Evolutionary conservation across 2,113 vertebrate species (phyloP), one percentile per base, ranked within the genome.

Genomic region (Gulo gulo): DNA sequence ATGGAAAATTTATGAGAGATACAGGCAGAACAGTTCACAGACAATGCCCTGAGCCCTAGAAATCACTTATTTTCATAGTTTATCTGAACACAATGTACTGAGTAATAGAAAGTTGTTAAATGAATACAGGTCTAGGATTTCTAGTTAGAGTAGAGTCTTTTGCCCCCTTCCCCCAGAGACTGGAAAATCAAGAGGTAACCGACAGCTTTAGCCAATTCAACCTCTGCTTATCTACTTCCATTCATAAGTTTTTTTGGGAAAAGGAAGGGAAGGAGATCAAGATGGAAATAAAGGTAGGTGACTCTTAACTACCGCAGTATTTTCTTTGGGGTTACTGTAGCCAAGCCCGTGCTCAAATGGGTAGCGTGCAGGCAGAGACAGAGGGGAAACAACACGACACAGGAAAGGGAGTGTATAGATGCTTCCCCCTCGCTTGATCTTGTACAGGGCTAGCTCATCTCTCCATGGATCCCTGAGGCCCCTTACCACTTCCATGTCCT

Each of bases 1-100:
- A 98, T 98, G 98, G 99, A 98, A 99, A 98, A 98, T 98, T 97
- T 96, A 98, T 6, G 69, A 91, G 96, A 97, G 97, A 97, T 76
- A 97, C 89, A 97, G 96, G 98, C 92, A 92, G 96, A 97, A 97
- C 94, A 93, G 98, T 98, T 98, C 97, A 97, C 74, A 97, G 98
- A 98, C 97, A 97, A 71, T 97, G 97, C 91, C 94, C 98, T 94
- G 29, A 94, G 92, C 95, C 86, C 97, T 97, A 98, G 98, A 98
- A 98, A 98, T 97, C 98, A 98, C 96, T 98, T 93, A 88, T 96
- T 98, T 97, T 97, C 98, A 98, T 88, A 96, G 95, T 98, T 98
- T 95, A 98, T 96, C 98, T 97, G 98, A 97, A 99, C 98, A 98
- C 24, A 95, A 97, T 98, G 98, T 99, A 97, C 98, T 47, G 42